Evolutionary conservation across 2,113 vertebrate species (phyloP), one percentile per base, ranked within the genome.

Genomic region (Phocoena sinus): DNA sequence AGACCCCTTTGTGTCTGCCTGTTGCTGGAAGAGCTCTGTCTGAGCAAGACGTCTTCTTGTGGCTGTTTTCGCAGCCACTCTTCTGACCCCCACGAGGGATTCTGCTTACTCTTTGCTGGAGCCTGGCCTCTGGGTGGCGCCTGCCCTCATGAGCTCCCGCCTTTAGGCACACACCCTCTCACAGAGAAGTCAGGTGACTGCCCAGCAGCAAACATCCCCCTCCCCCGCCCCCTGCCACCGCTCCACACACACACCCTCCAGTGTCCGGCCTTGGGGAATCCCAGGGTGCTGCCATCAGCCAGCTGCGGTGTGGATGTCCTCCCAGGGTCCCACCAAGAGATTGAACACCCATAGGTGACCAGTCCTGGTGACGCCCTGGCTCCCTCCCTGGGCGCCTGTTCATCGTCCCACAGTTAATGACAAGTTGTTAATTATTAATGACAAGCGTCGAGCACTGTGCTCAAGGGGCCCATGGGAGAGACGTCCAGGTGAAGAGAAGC

Each of bases 391-490:
- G n/a, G 63, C 3, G 2, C 86, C 0, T 5, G 28, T 0, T 47
- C 2, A 0, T 41, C 47, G 0, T 17, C 17, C 60, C 58, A 8
- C 47, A 2, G 0, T 6, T 53, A 53, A 53, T 18, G 53, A 53
- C 53, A 53, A 53, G 53, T 53, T 53, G 18, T 53, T 53, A 18
- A 53, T n/a, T 6, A 33, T 21, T 26, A 38, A 50, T 20, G 47
- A 50, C 25, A 15, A 0, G 0, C 6, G 47, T 47, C 0, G 0
- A 50, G n/a, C 67, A 6, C n/a, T 12, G 77, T 15, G 21, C 58
- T n/a, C 1, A 0, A 0, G 38, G 74, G 74, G 6, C 67, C 41
- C 3, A 1, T 3, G 0, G 13, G 47, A 63, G n/a, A 56, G 60
- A n/a, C 7, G 0, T 67, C 21, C 68, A 13, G 38, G 33, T 7